Percentiles rank a stretch among this genome's conserved stretches.
Evolutionary conservation across 2,113 vertebrate species (phyloP).

Genomic region (Apodemus speciosus): DNA sequence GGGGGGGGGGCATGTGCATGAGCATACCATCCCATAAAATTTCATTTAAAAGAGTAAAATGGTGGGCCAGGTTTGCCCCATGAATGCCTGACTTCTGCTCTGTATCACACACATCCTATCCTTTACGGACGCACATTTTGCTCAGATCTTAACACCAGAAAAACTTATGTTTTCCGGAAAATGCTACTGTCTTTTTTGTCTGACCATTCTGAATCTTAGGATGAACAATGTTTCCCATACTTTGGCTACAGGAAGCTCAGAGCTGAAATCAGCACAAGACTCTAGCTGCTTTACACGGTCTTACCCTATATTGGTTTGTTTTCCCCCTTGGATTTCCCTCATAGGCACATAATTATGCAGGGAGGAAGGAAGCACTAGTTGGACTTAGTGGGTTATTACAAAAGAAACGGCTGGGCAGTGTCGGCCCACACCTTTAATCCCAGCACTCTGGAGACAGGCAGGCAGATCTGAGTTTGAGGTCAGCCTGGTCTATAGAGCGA

Average conservation of each 20-base stretch:
- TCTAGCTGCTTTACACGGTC: background rate
- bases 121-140: background rate
- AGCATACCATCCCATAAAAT: background rate
- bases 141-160: conserved; percentile 13
- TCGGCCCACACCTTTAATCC: background rate
- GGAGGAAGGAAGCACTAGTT: background rate
- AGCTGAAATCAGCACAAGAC: conserved; percentile 15
- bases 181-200: conserved; percentile 9
- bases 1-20: no score
- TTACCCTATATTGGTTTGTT: background rate
- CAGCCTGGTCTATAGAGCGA: background rate
- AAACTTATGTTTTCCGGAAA: background rate
- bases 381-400: background rate
- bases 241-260: background rate
- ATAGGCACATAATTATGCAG: conserved; percentile 6
- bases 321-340: background rate
- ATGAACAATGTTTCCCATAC: conserved; percentile 26
- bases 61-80: background rate
- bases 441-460: background rate
- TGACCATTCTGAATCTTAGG: conserved; percentile 5
- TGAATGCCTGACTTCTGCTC: background rate
- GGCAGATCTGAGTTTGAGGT: background rate
- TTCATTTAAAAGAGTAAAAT: conserved; percentile 47
- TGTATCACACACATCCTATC: background rate
- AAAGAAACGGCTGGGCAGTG: background rate